Percentiles rank a stretch among this genome's conserved stretches.
Evolutionary conservation across 2,797 vertebrate genomes (phyloP).

Genomic region (Enteromius paludinosus): DNA sequence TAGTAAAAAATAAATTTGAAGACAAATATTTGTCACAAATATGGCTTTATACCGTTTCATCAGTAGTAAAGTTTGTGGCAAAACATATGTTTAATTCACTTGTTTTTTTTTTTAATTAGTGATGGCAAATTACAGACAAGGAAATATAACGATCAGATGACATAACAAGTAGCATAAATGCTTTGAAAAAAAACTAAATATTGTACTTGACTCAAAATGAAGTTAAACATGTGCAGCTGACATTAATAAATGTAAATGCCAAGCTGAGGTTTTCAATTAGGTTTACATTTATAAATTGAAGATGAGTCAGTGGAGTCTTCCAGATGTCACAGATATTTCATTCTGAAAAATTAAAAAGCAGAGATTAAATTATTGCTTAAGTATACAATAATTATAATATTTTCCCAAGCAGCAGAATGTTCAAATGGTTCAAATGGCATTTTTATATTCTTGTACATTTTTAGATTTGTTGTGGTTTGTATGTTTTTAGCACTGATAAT

Average conservation of each 20-base stretch:
- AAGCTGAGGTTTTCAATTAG: neutral
- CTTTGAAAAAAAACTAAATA: neutral
- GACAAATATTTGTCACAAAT: neutral
- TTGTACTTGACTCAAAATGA: neutral
- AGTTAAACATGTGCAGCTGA: neutral
- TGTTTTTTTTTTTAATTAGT: neutral
- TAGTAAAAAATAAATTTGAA: neutral
- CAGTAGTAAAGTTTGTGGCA: neutral
- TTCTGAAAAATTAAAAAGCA: conserved; percentile 33
- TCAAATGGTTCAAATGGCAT: neutral
- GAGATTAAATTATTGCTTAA: conserved; percentile 1
- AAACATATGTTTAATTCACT: neutral
- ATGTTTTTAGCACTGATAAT: neutral
- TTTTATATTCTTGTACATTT: neutral
- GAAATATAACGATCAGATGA: neutral
- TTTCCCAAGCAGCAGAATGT: neutral
- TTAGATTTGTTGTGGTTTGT: neutral
- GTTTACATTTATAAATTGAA: neutral
- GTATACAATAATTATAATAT: neutral
- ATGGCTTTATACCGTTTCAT: neutral
- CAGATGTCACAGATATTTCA: conserved; percentile 9
- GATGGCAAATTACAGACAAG: neutral
- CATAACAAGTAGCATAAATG: neutral
- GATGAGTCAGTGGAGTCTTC: neutral
- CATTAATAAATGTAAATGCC: neutral